Evolutionary conservation across 1,140 invertebrate genomes (phyloP).

Genomic region (Formica selysi): DNA sequence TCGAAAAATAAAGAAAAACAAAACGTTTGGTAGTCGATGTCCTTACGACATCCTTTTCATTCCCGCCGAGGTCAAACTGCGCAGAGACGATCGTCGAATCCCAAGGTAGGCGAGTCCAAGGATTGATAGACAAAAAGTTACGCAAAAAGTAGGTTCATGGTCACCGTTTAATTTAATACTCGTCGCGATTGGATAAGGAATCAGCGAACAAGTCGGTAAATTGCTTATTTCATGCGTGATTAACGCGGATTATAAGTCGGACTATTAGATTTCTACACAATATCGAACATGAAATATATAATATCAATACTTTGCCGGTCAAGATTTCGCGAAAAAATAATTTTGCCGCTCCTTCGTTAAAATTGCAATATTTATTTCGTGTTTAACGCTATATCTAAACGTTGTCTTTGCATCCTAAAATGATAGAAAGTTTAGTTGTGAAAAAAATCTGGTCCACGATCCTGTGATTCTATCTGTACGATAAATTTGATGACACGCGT

Average conservation of each 20-base stretch:
- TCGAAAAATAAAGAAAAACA: background rate
- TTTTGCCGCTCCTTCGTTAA: background rate
- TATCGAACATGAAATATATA: background rate
- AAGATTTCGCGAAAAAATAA: background rate
- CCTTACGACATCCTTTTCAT: constrained; percentile 22
- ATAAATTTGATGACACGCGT: constrained; percentile 21
- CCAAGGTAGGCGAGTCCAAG: constrained; percentile 45
- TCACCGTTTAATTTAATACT: constrained; percentile 54
- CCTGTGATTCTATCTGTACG: background rate
- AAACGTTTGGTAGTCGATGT: background rate
- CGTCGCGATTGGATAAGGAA: constrained; percentile 11
- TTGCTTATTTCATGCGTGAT: constrained; percentile 41
- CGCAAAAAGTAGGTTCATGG: constrained; percentile 57
- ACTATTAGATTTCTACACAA: constrained; percentile 14
- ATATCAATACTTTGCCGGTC: background rate
- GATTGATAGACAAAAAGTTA: constrained; percentile 56
- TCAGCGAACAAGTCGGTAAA: constrained; percentile 39
- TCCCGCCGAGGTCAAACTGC: constrained; percentile 40
- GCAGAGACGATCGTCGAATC: constrained; percentile 6
- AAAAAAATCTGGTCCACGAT: background rate
- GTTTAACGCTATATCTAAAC: background rate
- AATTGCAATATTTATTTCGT: background rate
- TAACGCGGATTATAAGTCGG: constrained; percentile 32
- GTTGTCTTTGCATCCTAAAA: background rate
- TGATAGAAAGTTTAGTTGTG: background rate